phyloP scores from a whole-genome alignment of 2,797 vertebrate species.

The Poecilia gillii region DNA sequence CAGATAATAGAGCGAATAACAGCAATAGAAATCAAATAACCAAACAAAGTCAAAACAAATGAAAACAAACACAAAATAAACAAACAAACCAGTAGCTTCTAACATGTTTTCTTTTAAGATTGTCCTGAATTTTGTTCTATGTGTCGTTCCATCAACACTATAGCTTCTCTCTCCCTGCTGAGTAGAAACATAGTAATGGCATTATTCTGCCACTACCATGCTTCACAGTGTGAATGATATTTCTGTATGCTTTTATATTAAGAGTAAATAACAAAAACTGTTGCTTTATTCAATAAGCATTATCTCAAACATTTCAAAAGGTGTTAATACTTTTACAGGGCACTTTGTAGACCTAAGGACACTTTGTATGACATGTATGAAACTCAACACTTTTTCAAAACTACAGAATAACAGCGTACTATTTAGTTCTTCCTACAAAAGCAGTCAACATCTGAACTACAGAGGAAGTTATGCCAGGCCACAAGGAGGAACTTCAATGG shows the following conservation, averaged over 20 bases:
- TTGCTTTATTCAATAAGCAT: background rate
- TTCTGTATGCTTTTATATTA: background rate
- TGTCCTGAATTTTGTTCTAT: background rate
- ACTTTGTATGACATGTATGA: background rate
- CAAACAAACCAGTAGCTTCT: too few species aligned
- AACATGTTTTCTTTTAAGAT: background rate
- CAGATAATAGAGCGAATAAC: too few species aligned
- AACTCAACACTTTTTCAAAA: background rate
- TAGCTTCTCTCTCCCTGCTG: background rate
- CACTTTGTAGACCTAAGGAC: background rate
- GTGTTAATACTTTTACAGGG: background rate
- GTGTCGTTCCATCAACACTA: background rate
- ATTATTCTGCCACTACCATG: background rate
- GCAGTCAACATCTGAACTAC: background rate
- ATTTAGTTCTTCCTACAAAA: background rate
- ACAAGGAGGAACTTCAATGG: constrained; percentile 50
- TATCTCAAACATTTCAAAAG: background rate
- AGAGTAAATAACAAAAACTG: background rate
- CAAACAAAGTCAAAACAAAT: too few species aligned
- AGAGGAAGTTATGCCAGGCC: constrained; percentile 40
- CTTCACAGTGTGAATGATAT: background rate
- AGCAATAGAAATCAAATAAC: too few species aligned
- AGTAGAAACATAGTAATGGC: background rate
- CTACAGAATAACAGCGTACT: background rate
- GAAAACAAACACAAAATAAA: too few species aligned